phyloP scores from a whole-genome alignment of 2,888 invertebrate species.

The Exephanes ischioxanthus region DNA sequence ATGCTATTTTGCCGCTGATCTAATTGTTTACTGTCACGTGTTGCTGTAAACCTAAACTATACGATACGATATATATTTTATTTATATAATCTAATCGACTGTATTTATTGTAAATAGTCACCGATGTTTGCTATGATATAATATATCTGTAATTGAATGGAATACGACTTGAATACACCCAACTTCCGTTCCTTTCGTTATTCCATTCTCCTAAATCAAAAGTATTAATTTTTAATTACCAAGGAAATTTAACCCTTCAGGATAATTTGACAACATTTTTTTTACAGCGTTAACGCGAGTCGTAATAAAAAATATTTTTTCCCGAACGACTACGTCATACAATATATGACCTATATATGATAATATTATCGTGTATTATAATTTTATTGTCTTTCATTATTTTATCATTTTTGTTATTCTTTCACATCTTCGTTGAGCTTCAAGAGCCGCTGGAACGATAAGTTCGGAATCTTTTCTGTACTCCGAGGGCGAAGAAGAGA shows the following conservation, averaged over 20 bases:
- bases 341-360: neutral
- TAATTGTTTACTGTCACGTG: constrained; percentile 84
- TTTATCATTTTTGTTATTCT: constrained; percentile 54
- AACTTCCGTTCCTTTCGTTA: constrained; percentile 39
- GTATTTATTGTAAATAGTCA: constrained; percentile 85
- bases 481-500: constrained; percentile 72
- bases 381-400: constrained; percentile 79
- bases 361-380: constrained; percentile 67
- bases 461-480: constrained; percentile 69
- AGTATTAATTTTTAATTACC: too few relatives aligned
- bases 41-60: constrained; percentile 83
- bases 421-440: constrained; percentile 37
- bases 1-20: constrained; percentile 84
- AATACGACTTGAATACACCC: constrained; percentile 76
- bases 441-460: constrained; percentile 62
- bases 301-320: neutral
- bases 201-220: neutral
- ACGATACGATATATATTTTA: constrained; percentile 84
- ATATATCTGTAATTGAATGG: constrained; percentile 84
- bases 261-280: too few relatives aligned
- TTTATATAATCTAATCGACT: constrained; percentile 83
- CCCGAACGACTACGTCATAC: neutral
- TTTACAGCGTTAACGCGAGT: constrained; percentile 66
- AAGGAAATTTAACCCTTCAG: too few relatives aligned
- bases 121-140: constrained; percentile 84